These are phyloP conservation scores for Drosophila histrio DNA, from an alignment of 2,888 invertebrate genomes.

Conservation along the genomic window DNA sequence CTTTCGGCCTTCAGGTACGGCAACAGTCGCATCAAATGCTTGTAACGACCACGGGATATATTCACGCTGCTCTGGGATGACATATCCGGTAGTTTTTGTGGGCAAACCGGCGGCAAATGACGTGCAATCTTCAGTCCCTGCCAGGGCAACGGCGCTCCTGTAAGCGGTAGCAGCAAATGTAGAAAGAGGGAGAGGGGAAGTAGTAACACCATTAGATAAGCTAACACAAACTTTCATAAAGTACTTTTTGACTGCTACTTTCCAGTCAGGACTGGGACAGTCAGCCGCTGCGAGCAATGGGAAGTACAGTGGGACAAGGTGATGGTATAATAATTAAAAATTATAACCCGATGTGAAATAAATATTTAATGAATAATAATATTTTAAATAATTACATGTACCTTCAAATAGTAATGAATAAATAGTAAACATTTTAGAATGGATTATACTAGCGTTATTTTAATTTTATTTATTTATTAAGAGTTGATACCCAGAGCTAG, in stretches of 20 bases:
- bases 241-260: slow-evolving; percentile 11
- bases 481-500: too few relatives aligned
- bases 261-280: not conserved
- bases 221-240: slow-evolving; percentile 31
- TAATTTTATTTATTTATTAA: too few relatives aligned
- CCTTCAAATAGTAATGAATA: too few relatives aligned
- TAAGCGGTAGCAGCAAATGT: not conserved
- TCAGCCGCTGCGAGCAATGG: not conserved
- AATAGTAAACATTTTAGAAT: too few relatives aligned
- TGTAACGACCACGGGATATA: slow-evolving; percentile 88
- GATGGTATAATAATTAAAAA: not conserved
- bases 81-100: slow-evolving; percentile 90
- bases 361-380: too few relatives aligned
- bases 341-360: too few relatives aligned
- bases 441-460: too few relatives aligned
- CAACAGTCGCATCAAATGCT: slow-evolving; percentile 89
- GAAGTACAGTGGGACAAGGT: slow-evolving; percentile 9
- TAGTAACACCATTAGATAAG: slow-evolving; percentile 35
- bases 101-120: slow-evolving; percentile 92
- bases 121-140: slow-evolving; percentile 88
- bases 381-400: too few relatives aligned
- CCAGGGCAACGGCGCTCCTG: slow-evolving; percentile 93
- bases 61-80: slow-evolving; percentile 86
- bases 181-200: not conserved
- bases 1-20: slow-evolving; percentile 89